A percentile compares a stretch with the other conserved stretches of the same genome.
Conservation (phyloP, 2,797 vertebrate genomes). For the Schizopygopsis pylzovi region DNA sequence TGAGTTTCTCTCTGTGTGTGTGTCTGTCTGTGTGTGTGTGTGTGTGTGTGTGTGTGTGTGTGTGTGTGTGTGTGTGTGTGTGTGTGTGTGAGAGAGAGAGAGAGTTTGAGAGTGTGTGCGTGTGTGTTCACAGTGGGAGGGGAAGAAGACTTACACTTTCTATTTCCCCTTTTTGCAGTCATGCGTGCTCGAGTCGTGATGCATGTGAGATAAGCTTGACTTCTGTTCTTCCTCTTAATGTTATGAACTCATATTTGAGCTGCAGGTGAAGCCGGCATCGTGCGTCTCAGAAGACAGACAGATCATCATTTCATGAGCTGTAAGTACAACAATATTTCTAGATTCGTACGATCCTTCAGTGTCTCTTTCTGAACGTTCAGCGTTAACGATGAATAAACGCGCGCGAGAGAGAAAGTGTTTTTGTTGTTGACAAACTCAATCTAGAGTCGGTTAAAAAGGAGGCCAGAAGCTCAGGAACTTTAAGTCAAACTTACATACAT, state of each 20-base stretch:
- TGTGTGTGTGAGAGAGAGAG: background rate
- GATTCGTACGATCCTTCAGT: background rate
- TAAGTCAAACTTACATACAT: background rate
- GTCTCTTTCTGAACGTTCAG: background rate
- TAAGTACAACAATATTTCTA: background rate
- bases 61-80: background rate
- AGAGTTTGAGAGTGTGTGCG: background rate
- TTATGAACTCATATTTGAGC: background rate
- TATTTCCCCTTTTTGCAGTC: slow-evolving; percentile 35
- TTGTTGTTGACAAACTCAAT: background rate
- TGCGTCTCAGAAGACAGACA: background rate
- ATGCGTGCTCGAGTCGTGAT: background rate
- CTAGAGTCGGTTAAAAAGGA: background rate
- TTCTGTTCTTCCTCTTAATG: background rate
- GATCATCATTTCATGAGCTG: slow-evolving; percentile 28
- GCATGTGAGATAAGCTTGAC: background rate
- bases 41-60: background rate
- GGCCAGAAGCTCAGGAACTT: background rate
- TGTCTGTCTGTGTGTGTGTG: too few relatives aligned
- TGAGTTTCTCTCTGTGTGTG: too few relatives aligned
- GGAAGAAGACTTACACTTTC: slow-evolving; percentile 6
- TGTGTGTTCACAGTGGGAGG: background rate
- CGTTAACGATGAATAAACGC: background rate
- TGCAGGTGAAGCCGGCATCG: background rate
- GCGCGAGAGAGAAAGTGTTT: background rate